A percentile compares a stretch with the other conserved stretches of the same genome.
phyloP scores from a whole-genome alignment of 2,888 invertebrate species.

The Andrena trimmerana region DNA sequence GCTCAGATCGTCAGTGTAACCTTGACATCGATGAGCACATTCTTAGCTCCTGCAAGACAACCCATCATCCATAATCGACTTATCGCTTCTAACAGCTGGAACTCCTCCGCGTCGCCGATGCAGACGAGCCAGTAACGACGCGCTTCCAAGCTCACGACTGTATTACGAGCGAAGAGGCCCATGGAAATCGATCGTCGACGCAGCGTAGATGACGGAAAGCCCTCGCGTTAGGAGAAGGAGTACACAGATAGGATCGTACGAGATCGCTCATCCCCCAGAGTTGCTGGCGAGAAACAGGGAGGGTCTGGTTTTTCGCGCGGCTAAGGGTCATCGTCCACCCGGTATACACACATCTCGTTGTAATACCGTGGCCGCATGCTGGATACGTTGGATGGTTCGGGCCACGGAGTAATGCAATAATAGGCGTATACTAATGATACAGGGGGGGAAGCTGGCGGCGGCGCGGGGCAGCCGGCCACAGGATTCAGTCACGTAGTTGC shows the following conservation, averaged over 20 bases:
- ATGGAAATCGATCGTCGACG: not conserved
- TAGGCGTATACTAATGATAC: constrained; percentile 85
- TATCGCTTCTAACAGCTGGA: too few species aligned
- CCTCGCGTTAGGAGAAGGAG: not conserved
- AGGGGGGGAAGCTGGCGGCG: constrained; percentile 70
- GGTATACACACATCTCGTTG: constrained; percentile 72
- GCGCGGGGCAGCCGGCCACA: constrained; percentile 64
- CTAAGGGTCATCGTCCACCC: constrained; percentile 69
- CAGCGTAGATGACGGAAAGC: not conserved
- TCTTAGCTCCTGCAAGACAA: too few species aligned
- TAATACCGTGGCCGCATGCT: constrained; percentile 68
- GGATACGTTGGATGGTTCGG: constrained; percentile 56
- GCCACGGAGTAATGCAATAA: constrained; percentile 84
- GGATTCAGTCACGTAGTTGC: constrained; percentile 85
- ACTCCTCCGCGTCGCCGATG: too few species aligned
- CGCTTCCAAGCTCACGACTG: not conserved
- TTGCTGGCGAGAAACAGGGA: constrained; percentile 1
- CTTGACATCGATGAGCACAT: too few species aligned
- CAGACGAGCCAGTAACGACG: not conserved
- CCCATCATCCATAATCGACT: too few species aligned
- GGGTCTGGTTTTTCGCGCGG: constrained; percentile 65
- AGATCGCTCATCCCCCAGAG: constrained; percentile 13
- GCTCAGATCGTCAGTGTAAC: too few species aligned
- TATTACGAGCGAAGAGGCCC: not conserved
- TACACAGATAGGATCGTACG: not conserved